These are phyloP conservation scores for Xiphophorus hellerii DNA, from an alignment of 2,113 vertebrate species.

Conservation along the genomic window DNA sequence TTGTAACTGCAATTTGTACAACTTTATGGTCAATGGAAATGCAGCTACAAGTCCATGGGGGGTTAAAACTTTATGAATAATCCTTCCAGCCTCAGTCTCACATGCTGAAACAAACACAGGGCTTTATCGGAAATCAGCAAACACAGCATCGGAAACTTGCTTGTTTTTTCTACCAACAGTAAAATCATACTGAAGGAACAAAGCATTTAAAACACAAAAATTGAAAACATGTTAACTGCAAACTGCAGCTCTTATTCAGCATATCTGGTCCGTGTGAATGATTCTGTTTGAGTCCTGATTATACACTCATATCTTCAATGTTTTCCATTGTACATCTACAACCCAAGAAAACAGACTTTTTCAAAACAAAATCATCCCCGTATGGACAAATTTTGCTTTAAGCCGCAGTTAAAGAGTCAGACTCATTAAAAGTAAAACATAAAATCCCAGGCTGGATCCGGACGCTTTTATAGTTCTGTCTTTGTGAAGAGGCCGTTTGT, in stretches of 20 bases:
- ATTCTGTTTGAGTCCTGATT: background rate
- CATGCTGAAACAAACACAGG: background rate
- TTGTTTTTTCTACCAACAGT: background rate
- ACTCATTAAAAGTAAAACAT: no score
- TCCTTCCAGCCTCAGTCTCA: no score
- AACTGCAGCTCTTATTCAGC: background rate
- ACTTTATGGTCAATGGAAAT: no score
- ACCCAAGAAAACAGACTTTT: background rate
- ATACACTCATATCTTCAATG: background rate
- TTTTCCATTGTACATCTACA: background rate
- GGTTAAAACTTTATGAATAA: no score
- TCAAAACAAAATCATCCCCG: background rate
- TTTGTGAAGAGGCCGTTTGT: background rate
- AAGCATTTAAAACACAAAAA: background rate
- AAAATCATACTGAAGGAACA: background rate
- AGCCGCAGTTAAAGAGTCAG: no score
- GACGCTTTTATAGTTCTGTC: slow-evolving; percentile 19
- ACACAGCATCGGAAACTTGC: background rate
- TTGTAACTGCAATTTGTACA: no score
- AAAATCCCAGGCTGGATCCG: background rate
- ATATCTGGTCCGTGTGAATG: background rate
- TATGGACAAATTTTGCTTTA: no score
- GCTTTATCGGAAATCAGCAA: background rate
- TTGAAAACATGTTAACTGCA: background rate
- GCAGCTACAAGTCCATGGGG: no score